A percentile compares a stretch with the other conserved stretches of the same genome.
Conservation (phyloP, 2,113 vertebrate genomes). For the Drymodes brunneopygia region DNA sequence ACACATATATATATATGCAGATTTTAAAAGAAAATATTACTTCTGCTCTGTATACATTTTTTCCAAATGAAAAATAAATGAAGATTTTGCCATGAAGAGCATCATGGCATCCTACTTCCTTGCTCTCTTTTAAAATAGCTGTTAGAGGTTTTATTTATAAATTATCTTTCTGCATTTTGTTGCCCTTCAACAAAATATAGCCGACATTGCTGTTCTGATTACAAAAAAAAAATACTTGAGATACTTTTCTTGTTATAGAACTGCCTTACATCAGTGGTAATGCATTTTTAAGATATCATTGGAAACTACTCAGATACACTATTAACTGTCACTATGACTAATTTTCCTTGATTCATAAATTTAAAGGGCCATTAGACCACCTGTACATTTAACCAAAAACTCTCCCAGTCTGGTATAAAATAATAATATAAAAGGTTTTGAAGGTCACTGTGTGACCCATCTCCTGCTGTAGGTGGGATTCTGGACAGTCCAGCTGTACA, state of each 20-base stretch:
- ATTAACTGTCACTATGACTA: not conserved
- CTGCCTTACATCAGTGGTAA: not conserved
- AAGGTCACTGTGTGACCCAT: fast-evolving
- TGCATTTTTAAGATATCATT: not conserved
- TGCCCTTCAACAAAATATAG: not conserved
- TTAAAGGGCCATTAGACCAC: not conserved
- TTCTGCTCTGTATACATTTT: not conserved
- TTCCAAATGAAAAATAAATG: not conserved
- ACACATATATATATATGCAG: not conserved
- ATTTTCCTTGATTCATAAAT: not conserved
- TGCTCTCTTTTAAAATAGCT: not conserved
- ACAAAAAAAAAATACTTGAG: not conserved
- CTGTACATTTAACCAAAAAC: not conserved
- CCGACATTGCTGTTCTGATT: not conserved
- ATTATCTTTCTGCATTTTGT: not conserved
- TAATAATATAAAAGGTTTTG: too few species aligned
- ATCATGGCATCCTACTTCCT: not conserved
- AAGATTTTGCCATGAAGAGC: not conserved
- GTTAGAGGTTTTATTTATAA: not conserved
- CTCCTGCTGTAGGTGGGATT: not conserved
- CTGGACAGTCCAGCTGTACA: not conserved
- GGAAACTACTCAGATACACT: not conserved
- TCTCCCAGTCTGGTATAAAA: not conserved
- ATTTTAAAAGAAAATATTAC: not conserved
- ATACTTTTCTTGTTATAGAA: not conserved